phyloP scores from a whole-genome alignment of 2,113 vertebrate species.

The Motacilla alba region DNA sequence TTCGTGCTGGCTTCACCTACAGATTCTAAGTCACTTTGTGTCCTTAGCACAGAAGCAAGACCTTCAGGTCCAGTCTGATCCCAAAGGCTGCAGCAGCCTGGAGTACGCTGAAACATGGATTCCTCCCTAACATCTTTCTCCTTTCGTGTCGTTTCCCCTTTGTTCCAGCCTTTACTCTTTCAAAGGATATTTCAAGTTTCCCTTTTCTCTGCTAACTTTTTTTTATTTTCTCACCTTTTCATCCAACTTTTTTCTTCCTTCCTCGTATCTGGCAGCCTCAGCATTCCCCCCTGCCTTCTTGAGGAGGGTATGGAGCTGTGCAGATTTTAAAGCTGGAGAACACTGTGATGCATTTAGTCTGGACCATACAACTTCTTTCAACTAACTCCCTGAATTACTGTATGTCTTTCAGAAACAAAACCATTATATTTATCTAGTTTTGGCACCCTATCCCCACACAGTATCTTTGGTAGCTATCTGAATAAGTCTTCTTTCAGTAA shows the following conservation, averaged over 20 bases:
- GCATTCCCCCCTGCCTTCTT: neutral
- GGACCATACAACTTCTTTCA: neutral
- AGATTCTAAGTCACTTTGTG: neutral
- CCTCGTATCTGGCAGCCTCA: neutral
- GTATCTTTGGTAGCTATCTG: neutral
- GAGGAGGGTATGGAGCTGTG: neutral
- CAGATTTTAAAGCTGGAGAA: neutral
- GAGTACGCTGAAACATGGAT: neutral
- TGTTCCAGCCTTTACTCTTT: neutral
- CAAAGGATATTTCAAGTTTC: neutral
- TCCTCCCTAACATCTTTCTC: neutral
- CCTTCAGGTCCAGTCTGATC: neutral
- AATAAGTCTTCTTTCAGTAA: neutral
- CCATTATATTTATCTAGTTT: neutral
- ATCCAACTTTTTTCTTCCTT: neutral
- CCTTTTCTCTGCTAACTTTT: neutral
- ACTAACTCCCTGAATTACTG: neutral
- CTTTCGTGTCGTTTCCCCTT: neutral
- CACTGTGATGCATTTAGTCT: neutral
- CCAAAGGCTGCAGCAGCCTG: rapidly evolving
- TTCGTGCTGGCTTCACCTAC: neutral
- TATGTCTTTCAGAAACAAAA: neutral
- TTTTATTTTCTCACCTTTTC: neutral
- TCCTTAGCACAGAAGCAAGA: neutral
- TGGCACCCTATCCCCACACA: neutral